Conservation (phyloP, 2,797 vertebrate species). For the Anas flavirostris region DNA sequence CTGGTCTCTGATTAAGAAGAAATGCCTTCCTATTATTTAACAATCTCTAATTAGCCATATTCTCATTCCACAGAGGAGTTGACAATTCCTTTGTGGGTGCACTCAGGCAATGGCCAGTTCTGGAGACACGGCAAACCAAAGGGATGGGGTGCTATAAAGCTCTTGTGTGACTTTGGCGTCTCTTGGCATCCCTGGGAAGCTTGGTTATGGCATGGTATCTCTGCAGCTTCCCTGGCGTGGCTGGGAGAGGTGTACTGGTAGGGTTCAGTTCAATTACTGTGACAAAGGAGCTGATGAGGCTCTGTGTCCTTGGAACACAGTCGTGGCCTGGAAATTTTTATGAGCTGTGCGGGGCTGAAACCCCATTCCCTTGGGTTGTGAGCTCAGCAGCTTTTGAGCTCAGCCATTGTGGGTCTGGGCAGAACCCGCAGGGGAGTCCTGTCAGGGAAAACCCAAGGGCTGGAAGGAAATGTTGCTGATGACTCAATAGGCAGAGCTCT, state of each 20-base stretch:
- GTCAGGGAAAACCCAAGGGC: background rate
- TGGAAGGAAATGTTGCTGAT: slow-evolving; percentile 46
- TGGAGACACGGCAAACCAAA: background rate
- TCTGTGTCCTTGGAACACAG: background rate
- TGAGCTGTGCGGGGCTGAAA: background rate
- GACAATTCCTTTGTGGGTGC: background rate
- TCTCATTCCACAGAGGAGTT: background rate
- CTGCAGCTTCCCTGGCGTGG: background rate
- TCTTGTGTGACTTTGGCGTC: background rate
- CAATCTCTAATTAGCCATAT: background rate
- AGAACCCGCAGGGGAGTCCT: background rate
- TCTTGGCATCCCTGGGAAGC: background rate
- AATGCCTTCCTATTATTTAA: background rate
- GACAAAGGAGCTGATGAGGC: background rate
- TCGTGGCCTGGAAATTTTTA: background rate
- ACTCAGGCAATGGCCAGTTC: background rate
- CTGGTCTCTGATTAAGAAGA: background rate
- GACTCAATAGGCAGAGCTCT: slow-evolving; percentile 65
- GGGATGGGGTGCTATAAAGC: background rate
- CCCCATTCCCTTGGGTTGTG: background rate
- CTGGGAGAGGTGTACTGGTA: background rate
- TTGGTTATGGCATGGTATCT: background rate
- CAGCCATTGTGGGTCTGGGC: background rate
- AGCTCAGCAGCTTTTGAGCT: slow-evolving; percentile 15
- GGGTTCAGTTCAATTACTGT: background rate